Base-by-base conservation (phyloP, 2,888 invertebrate species). In the Phyllotreta striolata region DNA sequence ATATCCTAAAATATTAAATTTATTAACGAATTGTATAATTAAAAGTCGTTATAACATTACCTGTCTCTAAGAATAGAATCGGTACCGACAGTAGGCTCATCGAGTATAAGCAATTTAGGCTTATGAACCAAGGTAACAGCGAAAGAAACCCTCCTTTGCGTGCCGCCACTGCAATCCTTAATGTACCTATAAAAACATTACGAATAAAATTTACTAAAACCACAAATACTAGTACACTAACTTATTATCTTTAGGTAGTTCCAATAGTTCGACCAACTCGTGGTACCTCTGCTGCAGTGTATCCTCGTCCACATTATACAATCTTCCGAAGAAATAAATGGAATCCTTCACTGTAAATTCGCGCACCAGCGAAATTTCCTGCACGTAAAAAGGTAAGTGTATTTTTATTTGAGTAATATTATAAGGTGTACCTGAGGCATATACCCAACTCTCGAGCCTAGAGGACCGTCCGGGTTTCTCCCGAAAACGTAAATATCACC, bases 31-130 rank as follows among this genome's bases (percentile, higher is more conserved):
- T 24, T 24, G 1, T 24, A 4, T 24, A 1, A 24, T 24, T 24
- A 24, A 24, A 24, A 24, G 4, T 24, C 4, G 24, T 24, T 24
- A n/a, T n/a, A 24, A 24, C 24, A 24, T 44, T 52, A 62, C 67
- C 43, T 88, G 80, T 92, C 91, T 78, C 93, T 85, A 56, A 96
- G 82, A 69, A 95, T 86, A 0, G 96, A 95, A 83, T 96, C 96
- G 63, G 96, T 84, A 0, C 96, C 96, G 10, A 95, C 95, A 0
- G 96, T 96, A 0, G 96, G 96, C 77, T 96, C 96, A 76, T 96
- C 96, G 72, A 96, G 81, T 63, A 96, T 95, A 35, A 96, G 83
- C 40, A 96, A 81, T 78, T 94, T 91, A 0, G 96, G 96, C 70
- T 91, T 91, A 76, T 95, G 95, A 0, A 96, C 87, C 77, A 96